Percentiles rank a stretch among this genome's conserved stretches.
phyloP scores from a whole-genome alignment of 2,797 vertebrate species.

The Rhinella marina region DNA sequence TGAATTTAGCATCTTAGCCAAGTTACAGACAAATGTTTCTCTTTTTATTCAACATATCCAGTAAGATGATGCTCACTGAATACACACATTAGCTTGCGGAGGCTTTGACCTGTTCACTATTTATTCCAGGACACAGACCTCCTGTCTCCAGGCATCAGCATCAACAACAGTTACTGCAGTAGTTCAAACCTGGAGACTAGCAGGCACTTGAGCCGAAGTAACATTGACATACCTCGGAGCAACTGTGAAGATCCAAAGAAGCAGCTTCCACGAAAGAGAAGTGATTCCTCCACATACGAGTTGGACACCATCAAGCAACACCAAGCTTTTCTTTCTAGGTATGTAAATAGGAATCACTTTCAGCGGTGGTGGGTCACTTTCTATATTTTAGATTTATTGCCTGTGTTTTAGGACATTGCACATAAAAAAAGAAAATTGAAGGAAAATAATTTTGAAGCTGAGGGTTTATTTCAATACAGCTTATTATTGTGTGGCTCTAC shows the following conservation, averaged over 20 bases:
- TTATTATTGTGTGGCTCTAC: not conserved
- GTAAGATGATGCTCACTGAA: not conserved
- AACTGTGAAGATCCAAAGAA: conserved; percentile 84
- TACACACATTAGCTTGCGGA: not conserved
- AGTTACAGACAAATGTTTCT: not conserved
- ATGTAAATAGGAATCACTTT: conserved; percentile 34
- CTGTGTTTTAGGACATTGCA: not conserved
- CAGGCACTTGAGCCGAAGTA: conserved; percentile 94
- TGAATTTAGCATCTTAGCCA: not conserved
- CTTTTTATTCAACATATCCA: not conserved
- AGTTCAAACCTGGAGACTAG: conserved; percentile 84
- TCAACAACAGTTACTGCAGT: conserved; percentile 79
- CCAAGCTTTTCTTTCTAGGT: conserved; percentile 97
- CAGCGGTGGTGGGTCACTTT: not conserved
- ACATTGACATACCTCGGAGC: conserved; percentile 93
- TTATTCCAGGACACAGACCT: conserved; percentile 87
- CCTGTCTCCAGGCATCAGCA: conserved; percentile 87
- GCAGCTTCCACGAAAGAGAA: conserved; percentile 90
- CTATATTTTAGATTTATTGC: not conserved
- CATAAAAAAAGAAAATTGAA: not conserved
- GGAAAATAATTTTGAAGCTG: not conserved
- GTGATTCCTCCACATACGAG: conserved; percentile 96
- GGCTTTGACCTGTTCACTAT: conserved; percentile 49
- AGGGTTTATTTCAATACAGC: not conserved
- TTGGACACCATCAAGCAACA: conserved; percentile 96